phyloP scores from a whole-genome alignment of 2,797 vertebrate species.

The Holocentrus rufus region DNA sequence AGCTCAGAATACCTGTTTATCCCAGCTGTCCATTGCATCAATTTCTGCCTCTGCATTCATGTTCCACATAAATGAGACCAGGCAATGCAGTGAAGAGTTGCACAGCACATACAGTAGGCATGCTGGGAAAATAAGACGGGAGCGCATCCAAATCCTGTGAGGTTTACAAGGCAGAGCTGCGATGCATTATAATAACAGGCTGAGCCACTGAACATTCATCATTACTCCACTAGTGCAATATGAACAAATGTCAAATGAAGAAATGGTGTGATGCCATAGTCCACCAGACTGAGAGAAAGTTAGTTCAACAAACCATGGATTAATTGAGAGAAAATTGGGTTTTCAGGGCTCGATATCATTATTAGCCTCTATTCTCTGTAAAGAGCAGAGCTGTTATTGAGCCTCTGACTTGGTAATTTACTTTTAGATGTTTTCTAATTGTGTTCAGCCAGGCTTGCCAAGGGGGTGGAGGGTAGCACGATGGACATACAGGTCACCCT shows the following conservation, averaged over 20 bases:
- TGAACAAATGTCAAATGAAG: slow-evolving; percentile 51
- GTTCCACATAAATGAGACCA: slow-evolving; percentile 27
- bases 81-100: slow-evolving; percentile 13
- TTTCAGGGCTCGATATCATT: slow-evolving; percentile 48
- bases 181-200: slow-evolving; percentile 27
- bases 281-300: slow-evolving; percentile 28
- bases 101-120: not conserved
- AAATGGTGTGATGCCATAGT: slow-evolving; percentile 34
- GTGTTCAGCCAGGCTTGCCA: slow-evolving; percentile 25
- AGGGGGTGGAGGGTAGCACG: not conserved
- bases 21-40: slow-evolving; percentile 7
- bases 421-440: slow-evolving; percentile 56
- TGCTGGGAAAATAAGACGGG: slow-evolving; percentile 4
- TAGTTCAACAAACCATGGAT: slow-evolving; percentile 37
- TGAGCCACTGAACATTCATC: slow-evolving; percentile 30
- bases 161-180: slow-evolving; percentile 8
- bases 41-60: not conserved
- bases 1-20: not conserved
- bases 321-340: slow-evolving; percentile 54
- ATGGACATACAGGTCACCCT: slow-evolving; percentile 1
- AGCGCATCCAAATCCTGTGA: slow-evolving; percentile 5
- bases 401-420: slow-evolving; percentile 56
- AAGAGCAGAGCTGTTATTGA: slow-evolving; percentile 57
- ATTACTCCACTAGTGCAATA: slow-evolving; percentile 24
- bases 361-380: slow-evolving; percentile 37